Base-by-base conservation (phyloP, 2,888 invertebrate genomes). In the Eremobia ochroleuca region DNA sequence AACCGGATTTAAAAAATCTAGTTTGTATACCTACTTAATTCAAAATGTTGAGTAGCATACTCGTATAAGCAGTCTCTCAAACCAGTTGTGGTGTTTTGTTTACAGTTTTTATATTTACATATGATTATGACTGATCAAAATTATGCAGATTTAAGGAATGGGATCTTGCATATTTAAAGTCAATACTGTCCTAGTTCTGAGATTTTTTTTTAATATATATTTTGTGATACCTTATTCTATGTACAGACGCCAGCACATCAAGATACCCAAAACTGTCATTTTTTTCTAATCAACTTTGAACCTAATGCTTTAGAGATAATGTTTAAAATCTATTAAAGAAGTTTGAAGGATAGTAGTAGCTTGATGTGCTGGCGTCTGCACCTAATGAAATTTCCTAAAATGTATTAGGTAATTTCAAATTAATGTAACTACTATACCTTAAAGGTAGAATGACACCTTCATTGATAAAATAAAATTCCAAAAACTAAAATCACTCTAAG, bases 41-140 rank as follows among this genome's bases (percentile, higher is more conserved):
- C n/a, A 69, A 78, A 76, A 83, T 62, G 4, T 25, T 46, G 46
- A 79, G 37, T 40, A 67, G 34, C 37, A n/a, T n/a, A n/a, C n/a
- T n/a, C n/a, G n/a, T n/a, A 34, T 67, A 49, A 49, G 28, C 58
- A 11, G 34, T 52, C 18, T 62, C 31, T 59, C 21, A 46, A 79
- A 70, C 62, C n/a, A 31, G 75, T 72, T 69, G 5, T 62, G 4
- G 0, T 67, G 62, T 67, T 65, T 43, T 67, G 62, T 67, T 65
- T 43, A 34, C 28, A 21, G 34, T 62, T 67, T 76, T 55, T 55
- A 46, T 52, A 28, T 25, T 25, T 62, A 25, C 21, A 31, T 61
- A 34, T 58, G 34, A n/a, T 40, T 65, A n/a, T 43, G 34, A 31
- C 15, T 43, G 25, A 68, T 68, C 1, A 43, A 55, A 37, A 61